Conservation (phyloP, 2,797 vertebrate genomes). For the Sarcophilus harrisii region DNA sequence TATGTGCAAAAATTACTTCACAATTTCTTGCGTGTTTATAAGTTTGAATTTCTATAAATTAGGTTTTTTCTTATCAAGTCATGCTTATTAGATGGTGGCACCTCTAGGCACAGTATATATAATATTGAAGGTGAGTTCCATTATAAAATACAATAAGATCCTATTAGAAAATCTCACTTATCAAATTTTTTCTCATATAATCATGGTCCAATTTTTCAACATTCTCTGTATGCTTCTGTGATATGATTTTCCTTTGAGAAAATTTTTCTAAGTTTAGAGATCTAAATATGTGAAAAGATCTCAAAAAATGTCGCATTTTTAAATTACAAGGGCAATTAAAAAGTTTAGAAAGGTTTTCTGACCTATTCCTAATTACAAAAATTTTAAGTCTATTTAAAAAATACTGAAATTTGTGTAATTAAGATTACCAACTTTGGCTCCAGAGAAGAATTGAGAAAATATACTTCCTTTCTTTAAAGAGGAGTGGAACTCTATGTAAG, state of each 20-base stretch:
- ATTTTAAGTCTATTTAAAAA: background rate
- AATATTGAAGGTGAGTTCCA: background rate
- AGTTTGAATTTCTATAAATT: slow-evolving; percentile 28
- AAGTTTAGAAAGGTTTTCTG: background rate
- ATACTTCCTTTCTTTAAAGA: background rate
- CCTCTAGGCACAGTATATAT: background rate
- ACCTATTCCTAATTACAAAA: background rate
- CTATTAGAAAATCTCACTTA: background rate
- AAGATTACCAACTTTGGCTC: background rate
- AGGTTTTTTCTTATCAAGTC: slow-evolving; percentile 35
- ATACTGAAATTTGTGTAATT: background rate
- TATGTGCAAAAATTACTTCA: slow-evolving; percentile 7
- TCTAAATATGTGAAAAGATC: slow-evolving; percentile 18
- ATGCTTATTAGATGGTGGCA: background rate
- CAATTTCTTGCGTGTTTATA: slow-evolving; percentile 15
- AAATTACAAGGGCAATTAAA: slow-evolving; percentile 28
- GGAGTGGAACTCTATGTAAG: background rate
- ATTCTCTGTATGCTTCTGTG: background rate
- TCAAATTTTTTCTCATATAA: background rate
- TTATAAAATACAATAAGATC: slow-evolving; percentile 6
- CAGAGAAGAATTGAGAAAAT: background rate
- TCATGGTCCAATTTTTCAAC: background rate
- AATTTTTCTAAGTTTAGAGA: slow-evolving; percentile 27
- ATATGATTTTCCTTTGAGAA: slow-evolving; percentile 36
- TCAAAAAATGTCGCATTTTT: background rate